Evolutionary conservation across 2,113 vertebrate genomes (phyloP).

Genomic region (Barbus barbus): DNA sequence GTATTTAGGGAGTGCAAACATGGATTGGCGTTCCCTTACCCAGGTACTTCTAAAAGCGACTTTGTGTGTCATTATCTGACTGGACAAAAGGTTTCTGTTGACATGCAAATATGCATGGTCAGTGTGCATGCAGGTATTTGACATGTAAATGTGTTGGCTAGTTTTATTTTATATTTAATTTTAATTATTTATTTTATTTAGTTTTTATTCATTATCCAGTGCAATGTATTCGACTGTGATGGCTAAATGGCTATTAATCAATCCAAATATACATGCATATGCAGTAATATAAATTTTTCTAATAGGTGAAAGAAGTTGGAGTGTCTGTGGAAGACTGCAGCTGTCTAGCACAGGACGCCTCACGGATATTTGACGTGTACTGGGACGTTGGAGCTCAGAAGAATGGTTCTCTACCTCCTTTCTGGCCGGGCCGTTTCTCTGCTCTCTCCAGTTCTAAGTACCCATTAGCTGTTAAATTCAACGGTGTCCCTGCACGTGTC

Average conservation of each 20-base stretch:
- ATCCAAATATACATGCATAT: not conserved
- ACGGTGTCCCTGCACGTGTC: slow-evolving; percentile 74
- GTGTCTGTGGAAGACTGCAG: slow-evolving; percentile 77
- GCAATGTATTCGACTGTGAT: not conserved
- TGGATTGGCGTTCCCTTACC: slow-evolving; percentile 84
- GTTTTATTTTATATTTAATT: too few relatives aligned
- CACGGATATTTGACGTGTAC: slow-evolving; percentile 75
- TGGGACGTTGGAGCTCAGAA: slow-evolving; percentile 65
- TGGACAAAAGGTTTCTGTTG: too few relatives aligned
- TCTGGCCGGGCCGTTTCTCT: slow-evolving; percentile 73
- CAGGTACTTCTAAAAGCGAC: slow-evolving; percentile 67
- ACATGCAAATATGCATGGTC: too few relatives aligned
- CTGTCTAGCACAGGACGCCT: slow-evolving; percentile 77
- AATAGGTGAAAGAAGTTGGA: slow-evolving; percentile 80
- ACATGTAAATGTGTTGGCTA: too few relatives aligned
- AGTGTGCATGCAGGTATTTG: too few relatives aligned
- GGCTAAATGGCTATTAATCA: not conserved
- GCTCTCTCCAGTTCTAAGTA: slow-evolving; percentile 72
- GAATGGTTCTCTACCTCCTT: slow-evolving; percentile 66
- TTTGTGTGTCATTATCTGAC: too few relatives aligned
- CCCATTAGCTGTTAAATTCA: slow-evolving; percentile 74
- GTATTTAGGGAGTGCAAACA: slow-evolving; percentile 82
- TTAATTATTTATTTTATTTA: too few relatives aligned
- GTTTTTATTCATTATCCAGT: not conserved
- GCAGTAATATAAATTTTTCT: not conserved